A percentile compares a stretch with the other conserved stretches of the same genome.
These are phyloP conservation scores for Hippocampus comes DNA, from an alignment of 2,113 vertebrate species.

Conservation along the genomic window DNA sequence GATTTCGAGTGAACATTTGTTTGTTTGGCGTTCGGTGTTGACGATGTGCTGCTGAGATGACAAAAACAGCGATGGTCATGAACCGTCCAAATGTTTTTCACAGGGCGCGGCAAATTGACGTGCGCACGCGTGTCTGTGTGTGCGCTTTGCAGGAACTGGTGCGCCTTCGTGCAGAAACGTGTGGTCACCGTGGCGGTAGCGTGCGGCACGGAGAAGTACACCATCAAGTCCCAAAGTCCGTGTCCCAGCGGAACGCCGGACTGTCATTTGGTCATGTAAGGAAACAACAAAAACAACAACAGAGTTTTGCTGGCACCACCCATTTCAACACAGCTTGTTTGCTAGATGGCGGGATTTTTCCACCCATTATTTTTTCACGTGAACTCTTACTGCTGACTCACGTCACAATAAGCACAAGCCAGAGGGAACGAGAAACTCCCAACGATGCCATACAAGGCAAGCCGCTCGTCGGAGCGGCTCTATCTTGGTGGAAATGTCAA, in stretches of 20 bases:
- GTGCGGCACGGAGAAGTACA: conserved; percentile 9
- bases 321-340: too few relatives aligned
- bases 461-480: too few relatives aligned
- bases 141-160: conserved; percentile 7
- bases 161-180: conserved; percentile 4
- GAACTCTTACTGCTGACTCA: too few relatives aligned
- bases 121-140: background rate
- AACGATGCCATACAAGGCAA: background rate
- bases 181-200: background rate
- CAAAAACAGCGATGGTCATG: background rate
- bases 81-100: background rate
- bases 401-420: too few relatives aligned
- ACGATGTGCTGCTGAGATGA: background rate
- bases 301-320: too few relatives aligned
- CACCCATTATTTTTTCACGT: too few relatives aligned
- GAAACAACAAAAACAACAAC: background rate
- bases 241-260: conserved; percentile 5
- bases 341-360: too few relatives aligned
- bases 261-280: background rate
- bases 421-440: too few relatives aligned
- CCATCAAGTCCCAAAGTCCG: conserved; percentile 10
- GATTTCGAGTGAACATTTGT: background rate
- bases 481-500: too few relatives aligned
- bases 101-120: too few relatives aligned
- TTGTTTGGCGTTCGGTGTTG: background rate